Evolutionary conservation across 2,797 vertebrate species (phyloP).

Genomic region (Pantherophis alleghaniensis): DNA sequence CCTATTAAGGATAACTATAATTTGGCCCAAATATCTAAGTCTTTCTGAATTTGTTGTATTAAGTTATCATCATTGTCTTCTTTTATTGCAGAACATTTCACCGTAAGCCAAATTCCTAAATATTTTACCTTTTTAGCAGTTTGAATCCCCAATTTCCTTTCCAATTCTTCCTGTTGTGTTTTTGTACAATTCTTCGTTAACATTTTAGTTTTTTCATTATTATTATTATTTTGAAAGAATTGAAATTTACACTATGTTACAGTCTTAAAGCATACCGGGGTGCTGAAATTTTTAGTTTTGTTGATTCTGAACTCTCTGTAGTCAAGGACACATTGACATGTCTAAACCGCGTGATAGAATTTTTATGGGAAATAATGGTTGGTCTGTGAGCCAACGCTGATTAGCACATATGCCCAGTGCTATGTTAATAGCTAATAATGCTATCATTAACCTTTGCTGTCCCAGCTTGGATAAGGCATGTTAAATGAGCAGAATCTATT

Average conservation of each 20-base stretch:
- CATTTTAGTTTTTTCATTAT: too few species aligned
- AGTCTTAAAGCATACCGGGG: not conserved
- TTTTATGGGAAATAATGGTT: slow-evolving; percentile 6
- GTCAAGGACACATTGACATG: not conserved
- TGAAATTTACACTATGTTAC: not conserved
- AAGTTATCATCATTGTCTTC: too few species aligned
- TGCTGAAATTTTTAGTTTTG: slow-evolving; percentile 1
- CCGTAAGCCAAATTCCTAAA: too few species aligned
- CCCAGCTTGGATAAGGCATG: not conserved
- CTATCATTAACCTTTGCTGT: slow-evolving; percentile 20
- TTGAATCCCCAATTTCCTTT: too few species aligned
- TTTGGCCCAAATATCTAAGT: too few species aligned
- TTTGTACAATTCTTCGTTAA: too few species aligned
- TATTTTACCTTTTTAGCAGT: too few species aligned
- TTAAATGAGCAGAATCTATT: slow-evolving; percentile 21
- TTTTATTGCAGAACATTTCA: too few species aligned
- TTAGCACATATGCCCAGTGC: not conserved
- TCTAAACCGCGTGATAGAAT: not conserved
- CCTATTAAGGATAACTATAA: too few species aligned
- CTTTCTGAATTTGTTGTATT: too few species aligned
- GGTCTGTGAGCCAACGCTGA: not conserved
- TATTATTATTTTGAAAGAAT: not conserved
- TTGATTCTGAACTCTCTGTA: not conserved
- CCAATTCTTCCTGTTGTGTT: too few species aligned
- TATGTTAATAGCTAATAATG: slow-evolving; percentile 24